Conservation (phyloP, 2,113 vertebrate genomes). For the Cyrtonyx montezumae region DNA sequence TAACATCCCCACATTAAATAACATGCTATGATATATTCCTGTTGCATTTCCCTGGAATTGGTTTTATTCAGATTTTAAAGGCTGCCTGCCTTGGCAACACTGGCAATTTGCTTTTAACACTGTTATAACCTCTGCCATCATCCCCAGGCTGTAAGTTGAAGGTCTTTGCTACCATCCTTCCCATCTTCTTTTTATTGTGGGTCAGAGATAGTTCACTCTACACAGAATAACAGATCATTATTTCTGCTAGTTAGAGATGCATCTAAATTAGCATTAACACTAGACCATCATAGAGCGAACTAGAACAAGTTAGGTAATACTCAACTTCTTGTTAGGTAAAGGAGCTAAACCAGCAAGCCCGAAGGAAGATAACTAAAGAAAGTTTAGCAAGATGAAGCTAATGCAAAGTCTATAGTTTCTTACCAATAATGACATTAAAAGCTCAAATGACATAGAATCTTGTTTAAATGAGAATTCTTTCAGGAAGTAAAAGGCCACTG, state of each 20-base stretch:
- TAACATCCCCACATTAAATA: too few species aligned
- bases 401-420: rapidly evolving
- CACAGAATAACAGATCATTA: background rate
- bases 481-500: rapidly evolving
- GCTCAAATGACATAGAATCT: background rate
- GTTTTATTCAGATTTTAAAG: background rate
- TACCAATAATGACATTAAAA: background rate
- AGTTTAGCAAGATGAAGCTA: background rate
- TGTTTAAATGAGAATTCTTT: background rate
- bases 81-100: rapidly evolving
- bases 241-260: background rate
- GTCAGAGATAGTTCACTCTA: background rate
- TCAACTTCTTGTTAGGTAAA: background rate
- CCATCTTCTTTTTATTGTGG: background rate
- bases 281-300: background rate
- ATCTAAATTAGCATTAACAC: background rate
- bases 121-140: background rate
- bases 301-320: background rate
- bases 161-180: background rate
- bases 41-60: background rate
- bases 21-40: background rate
- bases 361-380: background rate
- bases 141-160: background rate
- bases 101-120: background rate
- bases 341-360: background rate